Conservation (phyloP, 2,888 invertebrate species). For the Notodonta dromedarius region DNA sequence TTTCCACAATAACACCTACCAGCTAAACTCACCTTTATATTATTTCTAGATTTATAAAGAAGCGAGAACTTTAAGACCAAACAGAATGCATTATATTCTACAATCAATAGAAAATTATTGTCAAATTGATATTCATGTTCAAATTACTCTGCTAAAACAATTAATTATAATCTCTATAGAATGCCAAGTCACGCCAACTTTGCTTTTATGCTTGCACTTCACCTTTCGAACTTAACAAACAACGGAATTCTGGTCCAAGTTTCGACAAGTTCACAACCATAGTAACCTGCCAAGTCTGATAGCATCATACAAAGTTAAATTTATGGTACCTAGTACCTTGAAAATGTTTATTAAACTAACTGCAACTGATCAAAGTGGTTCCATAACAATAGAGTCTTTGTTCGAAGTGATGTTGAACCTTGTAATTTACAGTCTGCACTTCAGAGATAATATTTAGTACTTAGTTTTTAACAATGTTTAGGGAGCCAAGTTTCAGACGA, state of each 20-base stretch:
- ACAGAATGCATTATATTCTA: too few species aligned
- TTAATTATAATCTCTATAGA: too few species aligned
- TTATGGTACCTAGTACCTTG: slow-evolving; percentile 4
- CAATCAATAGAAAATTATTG: too few species aligned
- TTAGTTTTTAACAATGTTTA: slow-evolving; percentile 12
- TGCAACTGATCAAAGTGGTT: slow-evolving; percentile 17
- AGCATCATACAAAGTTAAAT: slow-evolving; percentile 19
- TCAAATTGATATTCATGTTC: too few species aligned
- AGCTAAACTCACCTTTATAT: too few species aligned
- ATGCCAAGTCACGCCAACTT: not conserved
- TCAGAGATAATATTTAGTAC: slow-evolving; percentile 1
- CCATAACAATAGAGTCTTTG: slow-evolving; percentile 8
- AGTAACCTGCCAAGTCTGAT: slow-evolving; percentile 9
- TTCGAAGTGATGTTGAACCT: slow-evolving; percentile 9
- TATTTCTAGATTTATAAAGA: too few species aligned
- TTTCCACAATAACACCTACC: too few species aligned
- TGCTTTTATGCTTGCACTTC: not conserved
- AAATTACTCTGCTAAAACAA: too few species aligned
- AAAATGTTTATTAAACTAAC: slow-evolving; percentile 19
- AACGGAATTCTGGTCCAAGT: not conserved
- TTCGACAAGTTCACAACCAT: not conserved
- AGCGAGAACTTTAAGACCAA: too few species aligned
- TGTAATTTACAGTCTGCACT: slow-evolving; percentile 4
- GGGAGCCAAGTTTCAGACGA: slow-evolving; percentile 6
- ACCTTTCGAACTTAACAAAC: not conserved